Base-by-base conservation (phyloP, 2,888 invertebrate species). In the Nephrotoma flavescens region DNA sequence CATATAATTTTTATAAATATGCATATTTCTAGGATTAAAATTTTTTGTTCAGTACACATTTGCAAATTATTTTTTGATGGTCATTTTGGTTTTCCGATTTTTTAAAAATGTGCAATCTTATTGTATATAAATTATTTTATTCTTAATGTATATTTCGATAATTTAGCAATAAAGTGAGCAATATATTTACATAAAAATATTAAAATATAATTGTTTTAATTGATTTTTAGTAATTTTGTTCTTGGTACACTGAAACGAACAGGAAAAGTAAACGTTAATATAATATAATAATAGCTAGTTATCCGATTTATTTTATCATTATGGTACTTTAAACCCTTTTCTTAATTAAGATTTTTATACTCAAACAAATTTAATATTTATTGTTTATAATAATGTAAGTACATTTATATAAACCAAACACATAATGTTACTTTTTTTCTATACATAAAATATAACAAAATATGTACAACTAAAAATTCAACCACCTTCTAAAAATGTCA, bases 131-230 rank as follows among this genome's bases (percentile, higher is more conserved):
- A 6, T 41, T 15, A 83, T 41, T 3, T 41, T 84, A 41, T 84
- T 84, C 42, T 84, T 84, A n/a, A 41, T 84, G 84, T 84, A 84
- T 84, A 84, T 84, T 84, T 84, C 41, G 84, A 41, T 84, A 84
- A 84, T 84, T 41, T 84, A 84, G 84, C 84, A 41, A 11, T 41
- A 84, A 41, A 84, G 84, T 84, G 84, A 84, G 84, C 84, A 84
- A 47, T 44, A 47, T 84, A 84, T 84, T 84, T 84, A 84, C 42
- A 84, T 84, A 47, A 12, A 47, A 47, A n/a, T n/a, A 12, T 47
- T 47, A 47, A 47, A 47, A 12, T 12, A 47, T 47, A 47, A 5
- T 5, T 83, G 15, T 83, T 83, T 19, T n/a, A 57, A 15, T 57
- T 57, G 15, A 57, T 57, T 57, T 6, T 31, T 57, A 57, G 15